Percentiles rank a stretch among this genome's conserved stretches.
These are phyloP conservation scores for Platycercus adscitus DNA, from an alignment of 2,113 vertebrate genomes.

Conservation along the genomic window DNA sequence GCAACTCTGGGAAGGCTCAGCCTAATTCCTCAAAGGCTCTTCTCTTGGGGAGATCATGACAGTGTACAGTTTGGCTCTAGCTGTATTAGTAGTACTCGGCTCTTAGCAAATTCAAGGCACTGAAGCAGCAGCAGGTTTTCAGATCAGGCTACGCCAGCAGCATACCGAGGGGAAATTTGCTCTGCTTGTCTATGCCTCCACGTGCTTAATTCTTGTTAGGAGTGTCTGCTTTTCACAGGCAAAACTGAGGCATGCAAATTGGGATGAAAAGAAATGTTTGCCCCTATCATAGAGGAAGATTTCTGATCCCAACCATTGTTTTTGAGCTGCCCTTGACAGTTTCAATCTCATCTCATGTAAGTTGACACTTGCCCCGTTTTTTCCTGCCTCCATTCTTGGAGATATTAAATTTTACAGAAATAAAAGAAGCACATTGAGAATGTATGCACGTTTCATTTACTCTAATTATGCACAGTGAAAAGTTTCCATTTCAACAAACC, in stretches of 20 bases:
- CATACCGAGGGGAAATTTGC: neutral
- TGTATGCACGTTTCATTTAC: constrained; percentile 66
- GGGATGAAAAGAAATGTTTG: neutral
- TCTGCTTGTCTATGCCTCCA: neutral
- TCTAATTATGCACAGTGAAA: constrained; percentile 71
- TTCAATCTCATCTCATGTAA: neutral
- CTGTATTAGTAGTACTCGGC: neutral
- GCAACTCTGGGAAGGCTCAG: neutral
- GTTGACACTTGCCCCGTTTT: neutral
- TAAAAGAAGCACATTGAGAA: constrained; percentile 67
- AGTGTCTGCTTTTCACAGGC: neutral
- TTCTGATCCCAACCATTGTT: neutral
- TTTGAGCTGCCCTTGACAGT: neutral
- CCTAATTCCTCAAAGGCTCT: neutral
- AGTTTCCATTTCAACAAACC: constrained; percentile 72
- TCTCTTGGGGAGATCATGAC: neutral
- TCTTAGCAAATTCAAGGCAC: neutral
- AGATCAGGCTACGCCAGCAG: neutral
- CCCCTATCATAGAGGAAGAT: neutral
- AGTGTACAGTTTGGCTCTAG: neutral
- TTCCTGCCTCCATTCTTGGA: neutral
- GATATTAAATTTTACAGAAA: constrained; percentile 68
- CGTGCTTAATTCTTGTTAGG: neutral
- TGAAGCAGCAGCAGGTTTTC: neutral
- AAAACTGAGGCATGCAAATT: neutral